Conservation (phyloP, 2,888 invertebrate genomes). For the Colletes collaris region DNA sequence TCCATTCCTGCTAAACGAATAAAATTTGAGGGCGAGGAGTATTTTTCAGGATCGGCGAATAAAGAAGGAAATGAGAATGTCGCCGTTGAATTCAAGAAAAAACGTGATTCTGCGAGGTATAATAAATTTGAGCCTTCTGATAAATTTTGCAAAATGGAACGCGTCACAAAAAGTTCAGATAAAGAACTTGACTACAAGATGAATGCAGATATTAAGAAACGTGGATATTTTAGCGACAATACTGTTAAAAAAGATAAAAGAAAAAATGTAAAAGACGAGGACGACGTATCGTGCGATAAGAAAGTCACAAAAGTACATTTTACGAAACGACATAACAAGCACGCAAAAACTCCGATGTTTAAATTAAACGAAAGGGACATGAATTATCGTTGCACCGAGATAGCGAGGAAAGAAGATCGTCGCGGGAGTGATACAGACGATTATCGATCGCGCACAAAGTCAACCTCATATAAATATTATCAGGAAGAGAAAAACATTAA, state of each 20-base stretch:
- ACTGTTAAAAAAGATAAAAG: background rate
- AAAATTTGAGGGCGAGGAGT: background rate
- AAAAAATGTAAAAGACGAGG: background rate
- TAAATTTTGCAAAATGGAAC: background rate
- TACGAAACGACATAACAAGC: conserved; percentile 1
- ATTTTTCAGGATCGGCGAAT: background rate
- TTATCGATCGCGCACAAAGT: conserved; percentile 8
- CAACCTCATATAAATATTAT: background rate
- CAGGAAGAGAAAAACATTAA: conserved; percentile 20
- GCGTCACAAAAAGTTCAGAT: background rate
- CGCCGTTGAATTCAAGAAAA: background rate
- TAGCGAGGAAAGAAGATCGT: conserved; percentile 14
- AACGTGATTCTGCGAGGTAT: background rate
- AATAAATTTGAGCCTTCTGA: background rate
- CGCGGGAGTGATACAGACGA: background rate
- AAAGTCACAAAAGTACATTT: background rate
- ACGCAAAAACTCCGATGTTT: background rate
- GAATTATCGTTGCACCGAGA: background rate
- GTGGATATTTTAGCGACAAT: background rate
- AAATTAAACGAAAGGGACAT: background rate
- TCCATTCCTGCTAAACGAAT: conserved; percentile 2
- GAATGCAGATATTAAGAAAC: background rate
- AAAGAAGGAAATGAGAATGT: background rate
- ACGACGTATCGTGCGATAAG: background rate
- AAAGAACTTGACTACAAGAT: background rate